These are phyloP conservation scores for Amphiduros pacificus DNA, from an alignment of 2,888 invertebrate species.

Conservation along the genomic window DNA sequence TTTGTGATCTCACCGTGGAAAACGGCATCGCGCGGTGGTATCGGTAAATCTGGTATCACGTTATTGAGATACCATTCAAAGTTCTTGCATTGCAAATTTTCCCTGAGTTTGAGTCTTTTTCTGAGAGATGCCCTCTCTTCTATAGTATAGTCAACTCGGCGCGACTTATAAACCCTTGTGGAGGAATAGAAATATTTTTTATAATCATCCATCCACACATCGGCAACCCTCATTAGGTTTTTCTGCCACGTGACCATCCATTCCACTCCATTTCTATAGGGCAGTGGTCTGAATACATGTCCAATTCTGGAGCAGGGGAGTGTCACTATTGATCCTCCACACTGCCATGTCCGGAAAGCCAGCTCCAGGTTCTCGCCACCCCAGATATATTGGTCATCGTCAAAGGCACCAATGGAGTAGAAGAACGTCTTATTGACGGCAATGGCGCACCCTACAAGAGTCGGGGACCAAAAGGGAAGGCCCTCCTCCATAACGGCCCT, in stretches of 20 bases:
- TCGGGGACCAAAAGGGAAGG: conserved; percentile 21
- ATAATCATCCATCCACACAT: conserved; percentile 22
- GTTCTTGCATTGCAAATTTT: conserved; percentile 83
- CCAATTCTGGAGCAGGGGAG: conserved; percentile 27
- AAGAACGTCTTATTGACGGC: conserved; percentile 27
- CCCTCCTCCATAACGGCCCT: conserved; percentile 7
- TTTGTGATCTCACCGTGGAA: conserved; percentile 23
- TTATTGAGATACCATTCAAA: conserved; percentile 97
- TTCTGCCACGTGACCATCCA: conserved; percentile 16
- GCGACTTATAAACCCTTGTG: conserved; percentile 14
- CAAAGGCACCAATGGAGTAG: conserved; percentile 25
- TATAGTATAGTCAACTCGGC: conserved; percentile 1
- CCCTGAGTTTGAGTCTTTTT: conserved; percentile 71
- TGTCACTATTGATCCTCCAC: conserved; percentile 22
- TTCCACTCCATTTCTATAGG: conserved; percentile 9
- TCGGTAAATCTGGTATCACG: conserved; percentile 83
- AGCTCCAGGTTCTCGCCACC: conserved; percentile 30
- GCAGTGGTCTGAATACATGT: conserved; percentile 21
- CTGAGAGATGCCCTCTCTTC: conserved; percentile 13
- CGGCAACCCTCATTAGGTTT: conserved; percentile 25
- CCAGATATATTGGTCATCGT: conserved; percentile 21
- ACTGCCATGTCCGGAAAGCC: conserved; percentile 26
- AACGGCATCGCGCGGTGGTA: conserved; percentile 18
- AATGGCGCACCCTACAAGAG: conserved; percentile 30
- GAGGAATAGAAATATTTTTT: conserved; percentile 24